phyloP scores from a whole-genome alignment of 2,797 vertebrate genomes.

The Ataeniobius toweri region DNA sequence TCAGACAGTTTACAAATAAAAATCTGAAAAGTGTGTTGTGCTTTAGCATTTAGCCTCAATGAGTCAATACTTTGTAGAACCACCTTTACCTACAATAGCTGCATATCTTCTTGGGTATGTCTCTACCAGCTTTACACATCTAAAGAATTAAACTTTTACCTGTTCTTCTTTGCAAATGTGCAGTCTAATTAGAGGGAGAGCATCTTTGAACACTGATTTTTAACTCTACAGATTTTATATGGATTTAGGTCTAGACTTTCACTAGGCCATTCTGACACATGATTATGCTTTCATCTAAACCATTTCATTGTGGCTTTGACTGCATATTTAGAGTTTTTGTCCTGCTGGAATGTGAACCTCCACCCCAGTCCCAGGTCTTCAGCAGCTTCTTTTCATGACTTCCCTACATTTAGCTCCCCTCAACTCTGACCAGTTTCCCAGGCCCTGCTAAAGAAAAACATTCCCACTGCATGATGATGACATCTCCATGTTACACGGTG shows the following conservation, averaged over 20 bases:
- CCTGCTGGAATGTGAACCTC: too few species aligned
- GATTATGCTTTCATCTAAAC: too few species aligned
- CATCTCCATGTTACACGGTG: background rate
- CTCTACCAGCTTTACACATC: background rate
- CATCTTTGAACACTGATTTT: too few species aligned
- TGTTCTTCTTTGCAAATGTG: background rate
- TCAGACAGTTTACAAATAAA: background rate
- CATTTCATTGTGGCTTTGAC: too few species aligned
- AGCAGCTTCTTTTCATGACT: too few species aligned
- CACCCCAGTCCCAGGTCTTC: too few species aligned
- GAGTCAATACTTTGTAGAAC: background rate
- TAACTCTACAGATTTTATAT: too few species aligned
- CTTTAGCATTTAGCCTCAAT: background rate
- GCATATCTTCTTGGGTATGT: background rate
- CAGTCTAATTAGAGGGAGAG: background rate
- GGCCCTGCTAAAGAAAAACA: background rate
- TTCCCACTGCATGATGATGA: background rate
- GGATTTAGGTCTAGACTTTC: too few species aligned
- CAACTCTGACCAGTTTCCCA: background rate
- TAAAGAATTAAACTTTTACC: too few species aligned
- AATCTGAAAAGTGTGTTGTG: background rate
- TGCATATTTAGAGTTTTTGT: too few species aligned
- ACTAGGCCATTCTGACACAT: too few species aligned
- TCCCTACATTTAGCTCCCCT: too few species aligned
- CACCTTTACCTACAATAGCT: background rate